These are phyloP conservation scores for Tromatobia lineatoria DNA, from an alignment of 2,888 invertebrate species.

Conservation along the genomic window DNA sequence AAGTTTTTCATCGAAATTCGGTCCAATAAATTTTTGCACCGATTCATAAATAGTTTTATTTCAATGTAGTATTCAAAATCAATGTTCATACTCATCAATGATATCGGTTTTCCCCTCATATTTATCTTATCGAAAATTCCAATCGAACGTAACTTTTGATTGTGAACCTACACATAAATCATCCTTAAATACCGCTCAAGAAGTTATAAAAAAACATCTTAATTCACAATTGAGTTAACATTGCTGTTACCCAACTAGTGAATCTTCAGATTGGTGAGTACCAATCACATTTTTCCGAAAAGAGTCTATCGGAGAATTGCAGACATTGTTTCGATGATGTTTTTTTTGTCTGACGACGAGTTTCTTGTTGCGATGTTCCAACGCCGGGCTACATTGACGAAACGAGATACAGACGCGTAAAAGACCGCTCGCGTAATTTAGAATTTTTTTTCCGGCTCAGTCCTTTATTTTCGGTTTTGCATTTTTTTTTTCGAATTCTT, in stretches of 20 bases:
- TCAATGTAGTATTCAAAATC: too few relatives aligned
- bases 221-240: background rate
- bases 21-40: too few relatives aligned
- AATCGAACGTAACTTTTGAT: too few relatives aligned
- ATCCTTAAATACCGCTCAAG: background rate
- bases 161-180: too few relatives aligned
- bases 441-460: constrained; percentile 53
- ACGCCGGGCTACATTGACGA: constrained; percentile 33
- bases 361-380: constrained; percentile 34
- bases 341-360: constrained; percentile 3
- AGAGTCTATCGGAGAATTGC: constrained; percentile 17
- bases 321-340: constrained; percentile 24
- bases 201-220: background rate
- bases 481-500: constrained; percentile 45
- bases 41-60: too few relatives aligned
- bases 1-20: too few relatives aligned
- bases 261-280: constrained; percentile 24
- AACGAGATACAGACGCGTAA: constrained; percentile 44
- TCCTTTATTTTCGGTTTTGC: constrained; percentile 45
- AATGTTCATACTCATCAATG: too few relatives aligned
- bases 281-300: constrained; percentile 7
- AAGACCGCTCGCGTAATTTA: constrained; percentile 44
- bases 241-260: constrained; percentile 4
- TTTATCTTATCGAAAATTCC: too few relatives aligned
- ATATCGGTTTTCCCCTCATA: too few relatives aligned